Conservation (phyloP, 2,888 invertebrate genomes). For the Lithophane ornitopus region DNA sequence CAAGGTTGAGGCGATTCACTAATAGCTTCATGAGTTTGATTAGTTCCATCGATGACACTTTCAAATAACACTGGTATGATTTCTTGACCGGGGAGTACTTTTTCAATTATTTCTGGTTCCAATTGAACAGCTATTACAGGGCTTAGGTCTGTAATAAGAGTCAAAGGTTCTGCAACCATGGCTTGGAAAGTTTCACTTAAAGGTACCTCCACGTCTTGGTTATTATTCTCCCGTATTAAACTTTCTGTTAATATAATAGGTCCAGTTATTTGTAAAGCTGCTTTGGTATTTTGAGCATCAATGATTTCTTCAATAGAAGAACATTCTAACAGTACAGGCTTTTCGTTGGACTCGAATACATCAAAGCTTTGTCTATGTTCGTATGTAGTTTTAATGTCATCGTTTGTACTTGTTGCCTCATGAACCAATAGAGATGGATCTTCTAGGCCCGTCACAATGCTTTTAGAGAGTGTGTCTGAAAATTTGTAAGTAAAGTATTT, state of each 20-base stretch:
- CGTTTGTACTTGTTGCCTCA: background rate
- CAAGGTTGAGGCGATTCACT: constrained; percentile 3
- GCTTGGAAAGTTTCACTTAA: constrained; percentile 8
- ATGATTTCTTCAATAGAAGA: constrained; percentile 5
- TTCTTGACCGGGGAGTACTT: background rate
- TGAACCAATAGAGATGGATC: constrained; percentile 16
- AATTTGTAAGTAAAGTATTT: constrained; percentile 42
- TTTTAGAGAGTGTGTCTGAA: constrained; percentile 47
- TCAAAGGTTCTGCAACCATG: constrained; percentile 4
- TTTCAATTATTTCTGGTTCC: background rate
- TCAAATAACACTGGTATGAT: constrained; percentile 6
- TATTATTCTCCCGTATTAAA: background rate
- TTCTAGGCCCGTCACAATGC: constrained; percentile 24
- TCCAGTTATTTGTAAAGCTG: background rate
- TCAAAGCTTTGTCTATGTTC: constrained; percentile 11
- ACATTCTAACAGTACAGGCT: constrained; percentile 1
- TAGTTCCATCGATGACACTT: background rate
- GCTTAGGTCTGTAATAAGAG: background rate
- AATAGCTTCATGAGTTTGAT: constrained; percentile 12
- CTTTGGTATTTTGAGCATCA: constrained; percentile 1
- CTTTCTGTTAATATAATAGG: background rate
- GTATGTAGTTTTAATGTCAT: constrained; percentile 5
- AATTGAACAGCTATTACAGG: background rate
- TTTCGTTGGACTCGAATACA: constrained; percentile 18
- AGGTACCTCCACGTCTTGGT: background rate